Evolutionary conservation across 1,140 invertebrate species (phyloP).

Genomic region (Hermetia illucens): DNA sequence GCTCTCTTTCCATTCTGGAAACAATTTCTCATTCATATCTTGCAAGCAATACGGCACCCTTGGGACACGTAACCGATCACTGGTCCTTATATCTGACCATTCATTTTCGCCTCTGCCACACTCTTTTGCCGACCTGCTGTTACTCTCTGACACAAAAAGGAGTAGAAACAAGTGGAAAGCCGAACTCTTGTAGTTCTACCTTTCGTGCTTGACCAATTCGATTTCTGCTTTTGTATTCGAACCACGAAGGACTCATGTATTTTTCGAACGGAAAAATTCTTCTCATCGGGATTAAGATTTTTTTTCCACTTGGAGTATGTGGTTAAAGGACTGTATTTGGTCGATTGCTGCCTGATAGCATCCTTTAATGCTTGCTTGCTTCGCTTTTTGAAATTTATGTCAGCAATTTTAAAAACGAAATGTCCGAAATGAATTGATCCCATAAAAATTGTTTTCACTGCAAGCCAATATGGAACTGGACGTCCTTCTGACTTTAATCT

Average conservation of each 20-base stretch:
- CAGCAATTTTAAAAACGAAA: background rate
- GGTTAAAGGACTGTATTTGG: background rate
- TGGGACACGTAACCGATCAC: constrained; percentile 2
- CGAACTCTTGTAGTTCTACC: too few relatives aligned
- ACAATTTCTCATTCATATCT: constrained; percentile 11
- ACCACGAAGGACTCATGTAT: background rate
- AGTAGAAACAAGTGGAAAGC: too few relatives aligned
- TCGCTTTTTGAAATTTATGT: constrained; percentile 3
- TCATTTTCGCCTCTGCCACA: background rate
- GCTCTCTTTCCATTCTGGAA: too few relatives aligned
- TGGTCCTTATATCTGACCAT: background rate
- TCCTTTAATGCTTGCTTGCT: constrained; percentile 1
- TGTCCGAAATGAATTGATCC: constrained; percentile 2
- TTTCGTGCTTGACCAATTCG: too few relatives aligned
- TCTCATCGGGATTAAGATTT: background rate
- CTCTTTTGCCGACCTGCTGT: too few relatives aligned
- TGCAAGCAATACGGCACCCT: constrained; percentile 9
- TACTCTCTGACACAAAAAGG: too few relatives aligned
- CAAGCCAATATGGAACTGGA: too few relatives aligned
- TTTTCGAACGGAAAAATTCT: constrained; percentile 1
- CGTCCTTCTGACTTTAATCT: too few relatives aligned
- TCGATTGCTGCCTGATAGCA: background rate
- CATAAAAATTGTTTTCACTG: constrained; percentile 8
- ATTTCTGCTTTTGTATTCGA: background rate
- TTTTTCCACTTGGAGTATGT: background rate